Base-by-base conservation (phyloP, 2,113 vertebrate genomes). In the Pelvicachromis taeniatus region DNA sequence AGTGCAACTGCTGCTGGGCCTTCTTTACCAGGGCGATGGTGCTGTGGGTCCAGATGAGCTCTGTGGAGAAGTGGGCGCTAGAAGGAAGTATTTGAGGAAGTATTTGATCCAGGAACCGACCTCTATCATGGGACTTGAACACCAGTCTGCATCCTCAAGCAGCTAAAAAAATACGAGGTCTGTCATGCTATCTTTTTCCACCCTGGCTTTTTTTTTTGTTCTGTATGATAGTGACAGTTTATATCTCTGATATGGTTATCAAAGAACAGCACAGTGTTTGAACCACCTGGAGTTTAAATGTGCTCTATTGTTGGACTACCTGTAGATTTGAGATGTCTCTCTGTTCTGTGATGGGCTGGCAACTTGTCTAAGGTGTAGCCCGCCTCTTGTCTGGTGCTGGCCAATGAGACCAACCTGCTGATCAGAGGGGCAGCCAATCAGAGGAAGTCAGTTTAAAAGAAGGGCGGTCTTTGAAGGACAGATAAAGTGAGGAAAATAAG, bases 361-460 rank as follows among this genome's bases (percentile, higher is more conserved):
- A 48, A 26, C 68, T 9, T 50, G 0, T 19, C 23, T 29, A 31
- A 50, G 16, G 16, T 75, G 42, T 50, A 48, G 6, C 23, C 53
- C 0, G 2, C 16, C 68, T 75, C 68, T 31, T 31, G 0, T 26
- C 68, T 75, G 42, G 23, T 50, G 59, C 2, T 13, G 19, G 33
- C 10, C 10, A 63, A 0, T 75, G 42, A 50, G 0, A 50, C 23
- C 42, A 29, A 1, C 33, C 59, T 3, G 33, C 59, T 63, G 59
- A 0, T 38, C 68, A 48, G 68, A 29, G 42, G 23, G 14, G 23
- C 42, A 29, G 26, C 42, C 23, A 7, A 75, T 48, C 14, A 31
- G 68, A 50, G 1, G 29, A 19, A 31, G 23, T 29, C 0, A 0
- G 0, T 6, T 50, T 7, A 48, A 48, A 48, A 45, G 16, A 19